Evolutionary conservation across 2,113 vertebrate species (phyloP).

Genomic region (Entomyzon cyanotis): DNA sequence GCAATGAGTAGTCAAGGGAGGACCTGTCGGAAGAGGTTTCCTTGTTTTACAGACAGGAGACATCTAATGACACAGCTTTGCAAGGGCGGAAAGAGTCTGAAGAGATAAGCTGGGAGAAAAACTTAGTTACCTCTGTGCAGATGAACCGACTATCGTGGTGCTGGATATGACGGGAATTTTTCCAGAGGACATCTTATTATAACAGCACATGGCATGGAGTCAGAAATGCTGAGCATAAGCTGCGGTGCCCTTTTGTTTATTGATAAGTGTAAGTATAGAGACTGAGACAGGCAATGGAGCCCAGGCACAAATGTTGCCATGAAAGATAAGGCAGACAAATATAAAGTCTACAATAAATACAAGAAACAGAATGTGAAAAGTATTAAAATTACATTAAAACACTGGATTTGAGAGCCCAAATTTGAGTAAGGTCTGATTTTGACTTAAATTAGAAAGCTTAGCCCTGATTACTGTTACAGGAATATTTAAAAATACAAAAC

Average conservation of each 20-base stretch:
- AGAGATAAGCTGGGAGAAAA: conserved; percentile 56
- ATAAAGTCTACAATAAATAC: background rate
- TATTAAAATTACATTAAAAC: background rate
- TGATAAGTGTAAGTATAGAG: conserved; percentile 59
- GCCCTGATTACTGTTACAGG: background rate
- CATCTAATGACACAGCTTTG: background rate
- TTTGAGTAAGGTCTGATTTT: background rate
- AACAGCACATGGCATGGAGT: conserved; percentile 55
- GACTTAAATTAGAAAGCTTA: background rate
- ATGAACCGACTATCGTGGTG: background rate
- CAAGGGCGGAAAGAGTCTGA: background rate
- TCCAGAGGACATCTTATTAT: conserved; percentile 56
- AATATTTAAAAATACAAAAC: background rate
- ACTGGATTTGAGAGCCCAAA: background rate
- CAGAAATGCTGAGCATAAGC: conserved; percentile 44
- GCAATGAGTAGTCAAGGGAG: background rate
- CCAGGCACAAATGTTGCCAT: background rate
- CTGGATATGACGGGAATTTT: conserved; percentile 52
- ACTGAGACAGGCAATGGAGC: background rate
- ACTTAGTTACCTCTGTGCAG: background rate
- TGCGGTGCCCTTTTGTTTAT: conserved; percentile 59
- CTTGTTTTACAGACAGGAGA: background rate
- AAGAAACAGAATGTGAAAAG: background rate
- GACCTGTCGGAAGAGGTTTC: background rate
- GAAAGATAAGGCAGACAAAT: conserved; percentile 39